Evolutionary conservation across 2,113 vertebrate species (phyloP), one percentile per base, ranked within the genome.

Genomic region (Columbina picui): DNA sequence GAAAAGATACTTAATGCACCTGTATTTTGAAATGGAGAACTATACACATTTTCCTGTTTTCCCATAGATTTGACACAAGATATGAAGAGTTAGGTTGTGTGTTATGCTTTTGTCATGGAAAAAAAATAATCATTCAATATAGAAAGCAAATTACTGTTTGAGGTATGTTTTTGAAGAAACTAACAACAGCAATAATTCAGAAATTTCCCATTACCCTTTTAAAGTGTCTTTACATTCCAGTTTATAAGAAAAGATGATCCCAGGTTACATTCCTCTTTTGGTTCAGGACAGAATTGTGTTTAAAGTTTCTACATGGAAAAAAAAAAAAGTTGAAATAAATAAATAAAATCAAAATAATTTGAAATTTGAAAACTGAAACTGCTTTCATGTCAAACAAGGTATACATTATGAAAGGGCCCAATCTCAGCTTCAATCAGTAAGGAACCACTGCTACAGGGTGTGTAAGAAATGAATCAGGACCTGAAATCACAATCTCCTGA

Each of bases 1-100:
- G 15, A 47, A 93, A 81, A n/a, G 30, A 43, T 84, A 20, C 10
- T 15, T 71, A 79, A 74, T 83, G 23, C 34, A 71, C 15, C 12
- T 75, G 3, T 59, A 60, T 83, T 90, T 95, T 82, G 34, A 57
- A 96, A 92, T 60, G 4, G 60, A 83, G 57, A 75, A 9, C 38
- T 73, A 25, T 29, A 43, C 12, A 36, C 0, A 18, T 87, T 85
- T 89, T 84, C 15, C 8, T 56, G 20, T 34, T 87, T 87, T 85
- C 12, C 6, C 5, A n/a, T 91, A 17, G 71, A 82, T 9, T 5
- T 78, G 69, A 71, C 22, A 45, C 6, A 85, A 57, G 20, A 16
- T 34, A 60, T 3, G 9, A 87, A 67, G n/a, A 89, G 18, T 74
- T 75, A 69, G 15, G 30, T 68, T 2, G 2, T 6, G 6, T 50